Base-by-base conservation (phyloP, 2,888 invertebrate genomes). In the Auanema freiburgensis region DNA sequence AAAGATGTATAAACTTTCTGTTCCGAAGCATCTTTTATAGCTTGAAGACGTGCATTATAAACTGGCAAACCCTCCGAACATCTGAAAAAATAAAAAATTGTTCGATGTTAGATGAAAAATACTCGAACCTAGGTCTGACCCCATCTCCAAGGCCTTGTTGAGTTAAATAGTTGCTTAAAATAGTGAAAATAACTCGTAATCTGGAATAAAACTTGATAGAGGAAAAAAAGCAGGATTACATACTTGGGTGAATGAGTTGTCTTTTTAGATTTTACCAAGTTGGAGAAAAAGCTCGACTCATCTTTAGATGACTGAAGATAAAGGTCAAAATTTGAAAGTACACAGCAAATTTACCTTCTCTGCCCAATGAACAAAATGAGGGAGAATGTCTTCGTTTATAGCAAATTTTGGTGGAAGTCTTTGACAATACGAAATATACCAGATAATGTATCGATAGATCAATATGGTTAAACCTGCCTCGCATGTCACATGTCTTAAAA, bases 81-180 rank as follows among this genome's bases (percentile, higher is more conserved):
- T 55, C 66, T 57, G 33, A 59, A 46, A 21, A 16, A 46, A 46
- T 3, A 46, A 46, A 46, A 16, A 46, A 46, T 46, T 21, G 16
- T 43, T 43, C 43, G 12, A 43, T 11, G 43, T 11, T 14, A 43
- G n/a, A n/a, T n/a, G n/a, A n/a, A n/a, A n/a, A n/a, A n/a, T n/a
- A n/a, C n/a, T n/a, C n/a, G n/a, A n/a, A 52, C 56, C 73, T 52
- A 6, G 73, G 73, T 42, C 63, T 44, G 46, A 63, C 65, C 40
- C 73, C 73, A 5, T 73, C 73, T 42, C 72, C 69, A 42, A 70
- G 23, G 10, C 66, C 59, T 63, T 81, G 80, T 51, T 81, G 81
- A 2, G 63, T 67, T 18, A 79, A 54, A 55, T 74, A 81, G 49
- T 76, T 58, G 60, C 74, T 70, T 16, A 78, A 33, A 10, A 81